Percentiles rank a stretch among this genome's conserved stretches.
phyloP scores from a whole-genome alignment of 2,888 invertebrate genomes.

The Teleogryllus oceanicus region DNA sequence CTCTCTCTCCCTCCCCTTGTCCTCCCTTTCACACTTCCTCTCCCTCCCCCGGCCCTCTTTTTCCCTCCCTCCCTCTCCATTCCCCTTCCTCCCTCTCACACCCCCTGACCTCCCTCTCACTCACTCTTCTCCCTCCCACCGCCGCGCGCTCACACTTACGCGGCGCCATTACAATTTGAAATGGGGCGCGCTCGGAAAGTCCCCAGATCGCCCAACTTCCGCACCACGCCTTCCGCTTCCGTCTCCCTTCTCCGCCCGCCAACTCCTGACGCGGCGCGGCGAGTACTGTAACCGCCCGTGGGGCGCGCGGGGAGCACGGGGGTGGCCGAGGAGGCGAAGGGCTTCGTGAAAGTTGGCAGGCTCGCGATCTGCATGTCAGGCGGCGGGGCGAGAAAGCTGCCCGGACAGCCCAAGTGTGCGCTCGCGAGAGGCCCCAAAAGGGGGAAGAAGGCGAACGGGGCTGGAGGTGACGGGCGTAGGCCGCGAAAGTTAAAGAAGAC shows the following conservation, averaged over 20 bases:
- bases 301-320: background rate
- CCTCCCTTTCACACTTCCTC: too few species aligned
- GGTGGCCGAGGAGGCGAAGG: background rate
- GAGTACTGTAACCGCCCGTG: background rate
- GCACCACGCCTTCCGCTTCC: background rate
- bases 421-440: background rate
- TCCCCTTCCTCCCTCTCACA: too few species aligned
- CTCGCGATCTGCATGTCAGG: constrained; percentile 3
- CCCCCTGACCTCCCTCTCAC: too few species aligned
- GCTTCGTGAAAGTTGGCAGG: background rate
- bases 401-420: background rate
- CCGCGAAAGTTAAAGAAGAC: too few species aligned
- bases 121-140: background rate
- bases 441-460: background rate
- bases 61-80: too few species aligned
- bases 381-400: background rate
- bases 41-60: too few species aligned
- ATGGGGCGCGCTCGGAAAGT: background rate
- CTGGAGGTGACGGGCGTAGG: too few species aligned
- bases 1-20: too few species aligned
- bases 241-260: background rate
- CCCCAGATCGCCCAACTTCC: background rate
- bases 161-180: constrained; percentile 1
- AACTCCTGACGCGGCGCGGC: background rate
- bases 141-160: background rate